Evolutionary conservation across 2,888 invertebrate species (phyloP), one percentile per base, ranked within the genome.

Genomic region (Metalampra italica): DNA sequence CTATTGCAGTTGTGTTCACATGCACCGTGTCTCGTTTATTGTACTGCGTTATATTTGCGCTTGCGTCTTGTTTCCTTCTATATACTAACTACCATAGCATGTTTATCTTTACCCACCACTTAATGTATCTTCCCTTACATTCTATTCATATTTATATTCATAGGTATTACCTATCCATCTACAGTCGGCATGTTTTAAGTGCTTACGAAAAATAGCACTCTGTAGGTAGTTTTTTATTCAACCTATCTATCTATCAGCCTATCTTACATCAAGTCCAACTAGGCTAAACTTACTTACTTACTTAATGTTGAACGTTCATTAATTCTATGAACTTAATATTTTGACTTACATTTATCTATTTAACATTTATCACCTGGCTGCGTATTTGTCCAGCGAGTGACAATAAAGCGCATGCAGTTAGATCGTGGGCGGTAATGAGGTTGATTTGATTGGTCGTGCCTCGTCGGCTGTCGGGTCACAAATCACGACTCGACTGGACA

Each of bases 381-480:
- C 47, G 53, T 63, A 60, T 66, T 68, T 66, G 62, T 58, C 50
- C 59, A 56, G 55, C 54, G 51, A 61, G 50, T 55, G 57, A 60
- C 53, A 56, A 55, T 53, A 43, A 39, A 38, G 29, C 15, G 34
- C 41, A 14, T 15, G 32, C 38, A 14, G 47, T 12, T 36, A 29
- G 29, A 29, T 15, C 43, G 47, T 47, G 47, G 42, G 59, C 66
- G 55, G 70, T 74, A 82, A 81, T 78, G 75, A 75, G 75, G 74
- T 71, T 68, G 76, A 78, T 79, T 75, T 68, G 70, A 78, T 79
- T 74, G 76, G 79, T 75, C 72, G 62, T 73, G 79, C 69, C 78
- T 71, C 67, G 75, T 59, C 67, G 75, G 59, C 62, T 62, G 51
- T 51, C 54, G 12, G 43, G 42, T 43, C 47, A 47, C 22, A 47